Conservation (phyloP, 92 coral and sea anemone species). For the Porites lobata region DNA sequence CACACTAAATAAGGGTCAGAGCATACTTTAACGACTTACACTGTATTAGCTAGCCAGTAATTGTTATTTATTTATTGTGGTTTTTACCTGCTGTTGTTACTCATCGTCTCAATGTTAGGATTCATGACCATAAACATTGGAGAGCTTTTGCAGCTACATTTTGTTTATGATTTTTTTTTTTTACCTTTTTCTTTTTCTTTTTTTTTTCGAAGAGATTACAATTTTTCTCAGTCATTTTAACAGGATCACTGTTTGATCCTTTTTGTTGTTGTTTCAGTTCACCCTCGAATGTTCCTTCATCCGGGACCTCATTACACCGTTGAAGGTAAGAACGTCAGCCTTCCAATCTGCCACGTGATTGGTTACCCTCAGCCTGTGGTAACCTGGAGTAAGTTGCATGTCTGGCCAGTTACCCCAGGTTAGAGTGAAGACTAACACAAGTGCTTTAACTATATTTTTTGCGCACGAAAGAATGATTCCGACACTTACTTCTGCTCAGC, state of each 20-base stretch:
- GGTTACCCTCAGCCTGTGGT: constrained; percentile 62
- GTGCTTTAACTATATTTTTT: neutral
- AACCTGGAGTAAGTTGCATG: constrained; percentile 63
- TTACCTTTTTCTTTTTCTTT: too few species aligned
- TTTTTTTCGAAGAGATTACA: neutral
- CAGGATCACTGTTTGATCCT: too few species aligned
- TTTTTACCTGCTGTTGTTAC: too few species aligned
- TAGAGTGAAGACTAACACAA: neutral
- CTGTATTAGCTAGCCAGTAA: too few species aligned
- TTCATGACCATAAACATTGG: too few species aligned
- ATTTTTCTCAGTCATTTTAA: too few species aligned
- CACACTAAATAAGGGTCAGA: too few species aligned
- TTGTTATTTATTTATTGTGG: too few species aligned
- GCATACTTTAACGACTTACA: too few species aligned
- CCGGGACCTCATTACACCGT: constrained; percentile 45
- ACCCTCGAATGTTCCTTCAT: constrained; percentile 39
- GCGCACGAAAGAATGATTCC: constrained; percentile 1
- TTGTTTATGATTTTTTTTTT: too few species aligned
- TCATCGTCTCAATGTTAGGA: too few species aligned
- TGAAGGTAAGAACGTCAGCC: constrained; percentile 50
- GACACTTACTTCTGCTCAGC: constrained; percentile 49
- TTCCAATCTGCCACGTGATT: constrained; percentile 71
- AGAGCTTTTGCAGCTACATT: too few species aligned
- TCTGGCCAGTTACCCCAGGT: constrained; percentile 37
- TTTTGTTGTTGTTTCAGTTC: constrained; percentile 36